Evolutionary conservation across 1,140 invertebrate species (phyloP), one percentile per base, ranked within the genome.

Genomic region (Drosophila hydei): DNA sequence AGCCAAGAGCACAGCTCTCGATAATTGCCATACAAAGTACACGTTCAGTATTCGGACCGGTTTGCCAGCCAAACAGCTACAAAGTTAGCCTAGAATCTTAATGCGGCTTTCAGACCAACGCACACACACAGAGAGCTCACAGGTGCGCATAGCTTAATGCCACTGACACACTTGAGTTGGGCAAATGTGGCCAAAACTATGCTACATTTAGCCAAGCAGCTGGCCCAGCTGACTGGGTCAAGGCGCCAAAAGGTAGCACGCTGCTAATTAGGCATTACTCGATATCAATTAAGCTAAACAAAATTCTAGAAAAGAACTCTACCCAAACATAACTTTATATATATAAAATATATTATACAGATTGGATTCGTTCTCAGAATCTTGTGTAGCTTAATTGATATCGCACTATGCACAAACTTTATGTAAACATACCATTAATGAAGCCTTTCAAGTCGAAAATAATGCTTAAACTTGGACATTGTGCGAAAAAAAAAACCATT

Each of bases 31-130:
- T 11, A 33, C 9, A 30, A 8, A 33, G 30, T 30, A 2, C 27
- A 30, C 6, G 25, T n/a, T 30, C n/a, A 6, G 16, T 25, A 14
- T 40, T 16, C 16, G 4, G 16, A 65, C 69, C 69, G 69, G 69
- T 67, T 72, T 47, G 21, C 11, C 27, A 23, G 40, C 48, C 36
- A 51, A 51, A 43, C 65, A 21, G 36, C 65, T 64, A n/a, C 23
- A 56, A 51, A 21, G 19, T 23, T 72, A 67, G 69, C 62, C 69
- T 67, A 67, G 69, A 72, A 65, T 59, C 18, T 72, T 38, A 63
- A 55, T 42, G 48, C 40, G 43, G 47, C 21, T 33, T 43, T 52
- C 40, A 52, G 23, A 50, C 14, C 23, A 38, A 54, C 16, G 12
- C 42, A 51, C 8, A 59, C 19, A 25, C 23, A 50, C 47, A 50